Evolutionary conservation across 2,797 vertebrate species (phyloP), one percentile per base, ranked within the genome.

Genomic region (Coccyzus lansbergi): DNA sequence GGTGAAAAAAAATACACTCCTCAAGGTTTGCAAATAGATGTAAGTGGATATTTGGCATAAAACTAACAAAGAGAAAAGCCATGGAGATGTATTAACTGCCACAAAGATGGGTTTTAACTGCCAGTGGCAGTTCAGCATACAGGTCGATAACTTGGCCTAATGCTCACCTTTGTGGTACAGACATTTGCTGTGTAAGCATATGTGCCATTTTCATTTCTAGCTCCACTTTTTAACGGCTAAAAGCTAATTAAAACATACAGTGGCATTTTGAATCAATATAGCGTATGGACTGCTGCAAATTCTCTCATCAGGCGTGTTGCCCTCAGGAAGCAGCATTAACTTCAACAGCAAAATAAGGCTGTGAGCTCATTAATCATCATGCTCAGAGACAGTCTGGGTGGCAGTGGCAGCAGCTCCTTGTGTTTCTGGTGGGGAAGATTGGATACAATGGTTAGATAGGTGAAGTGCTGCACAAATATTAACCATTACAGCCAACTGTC

Each of bases 301-400:
- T 92, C 93, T 95, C 92, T 95, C 96, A 91, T 96, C 96, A 97
- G 91, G 96, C 87, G 1, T 86, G 77, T 94, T 95, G 92, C 93
- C 95, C 92, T 95, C 92, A 96, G 95, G 94, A 96, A 97, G 95
- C 92, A 95, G 77, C 92, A 95, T 97, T 97, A 95, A 96, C 93
- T 97, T 95, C 94, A 93, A 94, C 95, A 95, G 93, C 92, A 94
- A 97, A 97, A 88, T 81, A 84, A 74, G 92, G 87, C 94, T 96
- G 94, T 71, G 90, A 93, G 94, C 91, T 97, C 94, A 95, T 96
- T 97, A 96, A 97, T 96, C 94, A 96, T 94, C 94, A 77, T 1
- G 1, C 92, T 93, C 56, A 79, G 92, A 95, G 91, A 76, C 84
- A 82, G 94, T 51, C 85, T 90, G 92, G 91, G 83, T 86, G 90